Conservation (phyloP, 2,888 invertebrate species). For the Crematogaster levior region DNA sequence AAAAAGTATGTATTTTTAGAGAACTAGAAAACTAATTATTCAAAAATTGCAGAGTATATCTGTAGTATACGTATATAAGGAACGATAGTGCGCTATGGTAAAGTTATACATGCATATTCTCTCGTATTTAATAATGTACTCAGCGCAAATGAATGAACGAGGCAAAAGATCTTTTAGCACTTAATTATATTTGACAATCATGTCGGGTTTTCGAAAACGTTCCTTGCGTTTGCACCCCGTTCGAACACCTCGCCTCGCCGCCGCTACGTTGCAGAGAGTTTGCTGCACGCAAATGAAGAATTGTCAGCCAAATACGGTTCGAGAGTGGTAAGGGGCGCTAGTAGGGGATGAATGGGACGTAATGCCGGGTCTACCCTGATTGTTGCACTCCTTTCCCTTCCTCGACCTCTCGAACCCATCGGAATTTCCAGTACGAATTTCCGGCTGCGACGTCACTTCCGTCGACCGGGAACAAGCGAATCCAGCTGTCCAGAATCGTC, state of each 20-base stretch:
- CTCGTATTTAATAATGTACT: background rate
- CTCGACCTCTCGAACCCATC: slow-evolving; percentile 80
- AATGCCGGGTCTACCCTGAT: slow-evolving; percentile 85
- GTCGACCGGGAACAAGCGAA: slow-evolving; percentile 77
- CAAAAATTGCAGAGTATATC: background rate
- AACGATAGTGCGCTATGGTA: background rate
- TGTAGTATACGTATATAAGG: background rate
- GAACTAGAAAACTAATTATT: background rate
- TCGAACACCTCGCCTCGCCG: slow-evolving; percentile 74
- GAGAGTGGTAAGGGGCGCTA: slow-evolving; percentile 73
- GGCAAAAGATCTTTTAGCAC: background rate
- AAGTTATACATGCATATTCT: background rate
- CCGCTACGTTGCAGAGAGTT: slow-evolving; percentile 77
- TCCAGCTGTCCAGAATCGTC: slow-evolving; percentile 64
- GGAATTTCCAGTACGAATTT: slow-evolving; percentile 84
- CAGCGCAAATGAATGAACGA: background rate
- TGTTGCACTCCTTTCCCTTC: slow-evolving; percentile 80
- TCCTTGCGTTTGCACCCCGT: slow-evolving; percentile 64
- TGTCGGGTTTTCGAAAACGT: background rate
- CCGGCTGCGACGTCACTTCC: slow-evolving; percentile 82
- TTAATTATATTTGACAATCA: slow-evolving; percentile 3
- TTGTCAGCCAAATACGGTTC: slow-evolving; percentile 84
- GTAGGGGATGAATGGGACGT: slow-evolving; percentile 84
- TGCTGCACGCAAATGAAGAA: slow-evolving; percentile 85
- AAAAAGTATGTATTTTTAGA: background rate